Percentiles rank a stretch among this genome's conserved stretches.
Evolutionary conservation across 2,888 invertebrate species (phyloP).

Genomic region (Agapetus fuscipes): DNA sequence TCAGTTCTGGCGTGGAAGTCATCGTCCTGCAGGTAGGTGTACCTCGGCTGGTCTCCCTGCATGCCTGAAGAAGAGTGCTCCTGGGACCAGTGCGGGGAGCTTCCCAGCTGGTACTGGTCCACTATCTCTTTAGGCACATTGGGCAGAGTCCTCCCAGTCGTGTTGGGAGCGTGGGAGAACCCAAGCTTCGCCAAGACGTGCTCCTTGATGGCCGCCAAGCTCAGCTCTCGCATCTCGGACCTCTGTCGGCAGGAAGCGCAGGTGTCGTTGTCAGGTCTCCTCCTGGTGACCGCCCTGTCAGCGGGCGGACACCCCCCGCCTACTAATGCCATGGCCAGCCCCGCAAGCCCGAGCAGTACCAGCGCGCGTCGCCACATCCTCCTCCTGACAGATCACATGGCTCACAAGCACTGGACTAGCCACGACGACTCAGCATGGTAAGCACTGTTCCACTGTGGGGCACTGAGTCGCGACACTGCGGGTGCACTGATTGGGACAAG

Average conservation of each 20-base stretch:
- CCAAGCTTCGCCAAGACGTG: constrained; percentile 55
- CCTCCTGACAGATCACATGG: too few relatives aligned
- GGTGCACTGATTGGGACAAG: too few relatives aligned
- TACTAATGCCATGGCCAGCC: constrained; percentile 34
- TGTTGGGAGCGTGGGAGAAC: constrained; percentile 52
- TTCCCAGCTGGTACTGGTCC: constrained; percentile 30
- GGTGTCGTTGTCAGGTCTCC: constrained; percentile 28
- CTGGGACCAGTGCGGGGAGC: constrained; percentile 28
- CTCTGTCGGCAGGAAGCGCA: constrained; percentile 47
- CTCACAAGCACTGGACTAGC: constrained; percentile 33
- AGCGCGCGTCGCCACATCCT: constrained; percentile 4
- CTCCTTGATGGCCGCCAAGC: constrained; percentile 53
- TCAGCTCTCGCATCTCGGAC: constrained; percentile 50
- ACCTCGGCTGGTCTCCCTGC: constrained; percentile 41
- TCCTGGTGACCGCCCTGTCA: constrained; percentile 32
- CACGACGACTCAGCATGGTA: neutral
- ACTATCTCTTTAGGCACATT: constrained; percentile 48
- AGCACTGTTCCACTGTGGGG: constrained; percentile 1
- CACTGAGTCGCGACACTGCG: constrained; percentile 1
- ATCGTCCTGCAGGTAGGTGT: constrained; percentile 48
- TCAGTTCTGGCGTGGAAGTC: constrained; percentile 59
- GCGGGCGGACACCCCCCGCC: constrained; percentile 26
- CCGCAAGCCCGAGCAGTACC: constrained; percentile 8
- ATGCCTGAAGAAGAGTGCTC: constrained; percentile 25
- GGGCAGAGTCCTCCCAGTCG: constrained; percentile 48